Base-by-base conservation (phyloP, 2,888 invertebrate genomes). In the Drosophila recens region DNA sequence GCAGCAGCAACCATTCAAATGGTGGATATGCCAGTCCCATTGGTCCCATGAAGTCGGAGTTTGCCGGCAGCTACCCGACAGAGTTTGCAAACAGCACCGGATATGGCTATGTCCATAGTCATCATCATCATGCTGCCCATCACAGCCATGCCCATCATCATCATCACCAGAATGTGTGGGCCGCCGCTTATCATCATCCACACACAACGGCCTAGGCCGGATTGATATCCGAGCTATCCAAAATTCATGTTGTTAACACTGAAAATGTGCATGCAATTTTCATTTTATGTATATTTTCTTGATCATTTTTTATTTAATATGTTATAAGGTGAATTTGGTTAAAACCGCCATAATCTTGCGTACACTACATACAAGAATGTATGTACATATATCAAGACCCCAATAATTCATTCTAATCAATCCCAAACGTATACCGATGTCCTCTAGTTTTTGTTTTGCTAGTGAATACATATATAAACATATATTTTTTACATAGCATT, bases 31-130 rank as follows among this genome's bases (percentile, higher is more conserved):
- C 89, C 1, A 79, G 80, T 9, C 66, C 84, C 4, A 80, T 87
- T 49, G 83, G 78, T 9, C 86, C 87, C 54, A 90, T 91, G 90
- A 91, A 91, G 54, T 81, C 88, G 2, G 91, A 91, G 46, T 90
- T 91, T 67, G 77, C 87, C 9, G 42, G 63, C 48, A 78, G 73
- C 13, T 91, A 91, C 79, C 75, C 90, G 17, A 65, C 71, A 1
- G 91, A 91, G 30, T 87, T 90, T 42, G 67, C 82, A 3, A 70
- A 75, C 8, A 75, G 77, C 27, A 72, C 87, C 20, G 75, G 82
- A 38, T 90, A 90, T 42, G 79, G 83, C 4, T 68, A 72, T 42
- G 56, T 56, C 0, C 76, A 84, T 15, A 76, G 64, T 54, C 77
- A 78, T 34, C 76, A 64, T 54, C 77, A 78, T 34, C 38, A 75